phyloP scores from a whole-genome alignment of 1,140 invertebrate genomes.

The Alviniconcha marisindica region DNA sequence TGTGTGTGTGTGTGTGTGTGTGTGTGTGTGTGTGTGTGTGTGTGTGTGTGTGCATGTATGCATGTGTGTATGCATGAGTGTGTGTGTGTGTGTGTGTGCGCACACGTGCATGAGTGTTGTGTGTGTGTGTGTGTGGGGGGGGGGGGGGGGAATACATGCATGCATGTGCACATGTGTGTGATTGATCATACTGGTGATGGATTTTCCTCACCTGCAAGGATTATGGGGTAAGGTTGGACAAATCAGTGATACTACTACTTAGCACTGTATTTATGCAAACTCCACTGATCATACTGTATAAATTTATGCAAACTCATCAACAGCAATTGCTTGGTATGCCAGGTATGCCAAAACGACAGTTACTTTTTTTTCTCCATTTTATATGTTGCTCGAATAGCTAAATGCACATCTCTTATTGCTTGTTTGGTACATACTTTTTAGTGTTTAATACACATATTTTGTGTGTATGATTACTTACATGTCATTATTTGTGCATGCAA shows the following conservation, averaged over 20 bases:
- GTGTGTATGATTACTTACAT: too few species aligned
- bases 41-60: constrained; percentile 11
- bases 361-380: too few species aligned
- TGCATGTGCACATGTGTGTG: background rate
- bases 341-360: too few species aligned
- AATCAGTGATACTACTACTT: background rate
- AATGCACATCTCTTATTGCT: too few species aligned
- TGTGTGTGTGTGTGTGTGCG: background rate
- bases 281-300: too few species aligned
- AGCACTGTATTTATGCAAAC: background rate
- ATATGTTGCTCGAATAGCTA: too few species aligned
- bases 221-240: background rate
- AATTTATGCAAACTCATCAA: background rate
- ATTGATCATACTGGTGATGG: background rate
- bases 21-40: constrained; percentile 18
- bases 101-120: background rate
- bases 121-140: background rate
- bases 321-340: too few species aligned
- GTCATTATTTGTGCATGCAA: too few species aligned
- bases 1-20: constrained; percentile 24
- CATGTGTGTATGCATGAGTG: background rate
- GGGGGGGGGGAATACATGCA: background rate
- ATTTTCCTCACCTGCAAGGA: background rate
- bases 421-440: too few species aligned
- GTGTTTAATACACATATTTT: too few species aligned